phyloP scores from a whole-genome alignment of 2,797 vertebrate genomes.

The Eremophila alpestris region DNA sequence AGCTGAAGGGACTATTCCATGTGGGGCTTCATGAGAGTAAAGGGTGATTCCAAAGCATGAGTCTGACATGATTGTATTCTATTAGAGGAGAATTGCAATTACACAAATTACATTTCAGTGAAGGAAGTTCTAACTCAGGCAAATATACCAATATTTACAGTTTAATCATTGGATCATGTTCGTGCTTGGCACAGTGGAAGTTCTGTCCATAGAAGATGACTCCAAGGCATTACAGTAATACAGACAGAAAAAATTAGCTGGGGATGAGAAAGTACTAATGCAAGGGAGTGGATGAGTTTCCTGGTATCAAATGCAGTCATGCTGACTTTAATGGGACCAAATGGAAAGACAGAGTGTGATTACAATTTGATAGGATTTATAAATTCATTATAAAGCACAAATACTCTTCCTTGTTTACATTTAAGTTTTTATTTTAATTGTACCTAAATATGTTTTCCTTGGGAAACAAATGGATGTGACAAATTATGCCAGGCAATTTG shows the following conservation, averaged over 20 bases:
- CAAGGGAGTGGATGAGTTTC: not conserved
- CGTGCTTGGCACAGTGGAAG: not conserved
- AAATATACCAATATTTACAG: not conserved
- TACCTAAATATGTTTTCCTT: slow-evolving; percentile 15
- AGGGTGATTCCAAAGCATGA: not conserved
- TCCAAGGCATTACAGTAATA: not conserved
- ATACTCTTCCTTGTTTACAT: slow-evolving; percentile 19
- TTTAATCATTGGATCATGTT: not conserved
- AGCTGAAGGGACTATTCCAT: not conserved
- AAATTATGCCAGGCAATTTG: slow-evolving; percentile 3
- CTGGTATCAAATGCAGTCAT: not conserved
- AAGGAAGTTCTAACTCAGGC: not conserved
- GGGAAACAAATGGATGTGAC: slow-evolving; percentile 16
- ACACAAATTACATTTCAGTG: not conserved
- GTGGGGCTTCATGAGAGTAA: not conserved
- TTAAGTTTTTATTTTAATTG: slow-evolving; percentile 40
- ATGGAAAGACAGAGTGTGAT: not conserved
- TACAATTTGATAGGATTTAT: slow-evolving; percentile 2
- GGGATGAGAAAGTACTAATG: not conserved
- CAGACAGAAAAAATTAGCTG: not conserved
- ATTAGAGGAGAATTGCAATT: not conserved
- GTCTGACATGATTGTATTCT: not conserved
- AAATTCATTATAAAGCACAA: slow-evolving; percentile 21
- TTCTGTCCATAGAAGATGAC: not conserved
- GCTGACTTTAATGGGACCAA: not conserved